Conservation (phyloP, 2,888 invertebrate genomes). For the Drosophila anceps region DNA sequence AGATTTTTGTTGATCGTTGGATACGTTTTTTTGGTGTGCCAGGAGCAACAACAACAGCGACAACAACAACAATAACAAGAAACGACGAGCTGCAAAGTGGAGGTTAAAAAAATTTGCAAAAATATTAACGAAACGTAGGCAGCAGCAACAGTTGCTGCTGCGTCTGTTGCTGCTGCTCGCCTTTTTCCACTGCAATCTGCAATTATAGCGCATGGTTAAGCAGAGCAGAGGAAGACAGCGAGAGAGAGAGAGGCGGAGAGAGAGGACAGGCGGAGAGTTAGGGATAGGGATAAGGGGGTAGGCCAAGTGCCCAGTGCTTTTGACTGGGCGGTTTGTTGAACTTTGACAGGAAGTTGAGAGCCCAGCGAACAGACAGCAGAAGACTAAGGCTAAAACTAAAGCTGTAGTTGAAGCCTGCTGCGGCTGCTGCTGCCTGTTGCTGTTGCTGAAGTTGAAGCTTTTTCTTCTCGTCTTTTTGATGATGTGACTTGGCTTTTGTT, state of each 20-base stretch:
- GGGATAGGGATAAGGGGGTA: conserved; percentile 14
- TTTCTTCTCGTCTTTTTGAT: conserved; percentile 39
- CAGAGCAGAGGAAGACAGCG: conserved; percentile 6
- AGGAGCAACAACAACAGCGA: conserved; percentile 45
- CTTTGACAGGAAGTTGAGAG: conserved; percentile 76
- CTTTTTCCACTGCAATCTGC: conserved; percentile 78
- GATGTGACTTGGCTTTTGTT: conserved; percentile 64
- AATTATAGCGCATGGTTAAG: conserved; percentile 70
- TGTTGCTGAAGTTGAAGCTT: conserved; percentile 58
- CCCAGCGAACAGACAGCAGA: conserved; percentile 52
- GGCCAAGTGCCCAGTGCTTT: conserved; percentile 53
- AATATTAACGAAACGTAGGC: conserved; percentile 80
- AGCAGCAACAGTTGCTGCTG: conserved; percentile 65
- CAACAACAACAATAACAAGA: conserved; percentile 18
- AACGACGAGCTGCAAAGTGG: conserved; percentile 74
- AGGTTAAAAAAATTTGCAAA: conserved; percentile 80
- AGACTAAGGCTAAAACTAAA: conserved; percentile 65
- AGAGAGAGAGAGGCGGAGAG: background rate
- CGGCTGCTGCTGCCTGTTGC: conserved; percentile 9
- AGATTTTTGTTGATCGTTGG: conserved; percentile 58
- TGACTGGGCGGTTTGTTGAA: conserved; percentile 78
- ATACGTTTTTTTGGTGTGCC: conserved; percentile 57
- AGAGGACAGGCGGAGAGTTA: background rate
- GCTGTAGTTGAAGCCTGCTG: conserved; percentile 35
- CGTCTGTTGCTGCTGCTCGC: conserved; percentile 65